These are phyloP conservation scores for Melopsittacus undulatus DNA, from an alignment of 2,797 vertebrate genomes.

Conservation along the genomic window DNA sequence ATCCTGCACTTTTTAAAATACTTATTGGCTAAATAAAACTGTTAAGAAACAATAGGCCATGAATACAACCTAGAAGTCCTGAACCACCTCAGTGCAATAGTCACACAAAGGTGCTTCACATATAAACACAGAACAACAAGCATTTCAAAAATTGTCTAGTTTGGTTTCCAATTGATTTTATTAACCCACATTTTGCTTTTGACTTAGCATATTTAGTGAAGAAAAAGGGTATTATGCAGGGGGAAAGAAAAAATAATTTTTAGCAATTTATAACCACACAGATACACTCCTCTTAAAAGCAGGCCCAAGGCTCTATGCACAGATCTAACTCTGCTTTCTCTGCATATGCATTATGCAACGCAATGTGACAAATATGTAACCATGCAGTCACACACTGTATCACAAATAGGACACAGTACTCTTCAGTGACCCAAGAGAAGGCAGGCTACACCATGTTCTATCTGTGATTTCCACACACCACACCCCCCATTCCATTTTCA, in stretches of 20 bases:
- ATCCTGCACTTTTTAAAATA: background rate
- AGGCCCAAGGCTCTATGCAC: background rate
- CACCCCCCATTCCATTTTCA: background rate
- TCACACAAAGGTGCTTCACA: background rate
- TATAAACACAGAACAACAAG: background rate
- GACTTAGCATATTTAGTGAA: background rate
- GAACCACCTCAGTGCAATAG: background rate
- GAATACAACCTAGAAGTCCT: background rate
- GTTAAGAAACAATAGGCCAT: background rate
- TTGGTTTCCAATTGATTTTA: background rate
- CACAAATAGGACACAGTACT: background rate
- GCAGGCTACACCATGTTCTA: background rate
- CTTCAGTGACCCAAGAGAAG: background rate
- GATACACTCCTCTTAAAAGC: background rate
- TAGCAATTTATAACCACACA: background rate
- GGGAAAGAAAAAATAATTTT: background rate
- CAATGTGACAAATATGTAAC: background rate
- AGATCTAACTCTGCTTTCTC: constrained; percentile 2
- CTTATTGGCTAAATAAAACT: background rate
- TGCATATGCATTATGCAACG: background rate
- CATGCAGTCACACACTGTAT: background rate
- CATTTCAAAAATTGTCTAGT: background rate
- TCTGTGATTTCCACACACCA: background rate
- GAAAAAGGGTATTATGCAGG: background rate
- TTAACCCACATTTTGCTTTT: background rate